Conservation (phyloP, 2,797 vertebrate genomes). For the Crax fasciolata region DNA sequence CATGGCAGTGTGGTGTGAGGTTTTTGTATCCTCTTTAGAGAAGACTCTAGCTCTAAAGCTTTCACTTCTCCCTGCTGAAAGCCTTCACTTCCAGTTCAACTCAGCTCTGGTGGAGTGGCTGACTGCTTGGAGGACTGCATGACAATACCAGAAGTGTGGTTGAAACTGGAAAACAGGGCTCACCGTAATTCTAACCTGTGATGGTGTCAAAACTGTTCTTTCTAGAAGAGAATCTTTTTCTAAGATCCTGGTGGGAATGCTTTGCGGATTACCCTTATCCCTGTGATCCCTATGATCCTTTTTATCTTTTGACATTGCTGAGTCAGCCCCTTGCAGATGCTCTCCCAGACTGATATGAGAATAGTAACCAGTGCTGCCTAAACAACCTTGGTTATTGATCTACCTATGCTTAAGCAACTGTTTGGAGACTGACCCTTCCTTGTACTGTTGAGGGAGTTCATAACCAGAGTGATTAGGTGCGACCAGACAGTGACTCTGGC, state of each 20-base stretch:
- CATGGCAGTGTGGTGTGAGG: rapidly evolving
- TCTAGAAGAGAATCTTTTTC: background rate
- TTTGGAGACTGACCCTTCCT: background rate
- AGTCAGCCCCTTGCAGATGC: background rate
- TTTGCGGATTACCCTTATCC: background rate
- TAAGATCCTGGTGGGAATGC: background rate
- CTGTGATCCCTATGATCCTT: background rate
- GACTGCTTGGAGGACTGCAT: background rate
- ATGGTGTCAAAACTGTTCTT: background rate
- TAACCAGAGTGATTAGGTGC: background rate
- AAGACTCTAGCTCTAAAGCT: background rate
- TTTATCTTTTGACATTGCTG: background rate
- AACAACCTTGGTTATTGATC: background rate
- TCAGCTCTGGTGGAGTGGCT: background rate
- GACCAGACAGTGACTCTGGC: background rate
- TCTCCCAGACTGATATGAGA: background rate
- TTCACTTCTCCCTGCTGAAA: background rate
- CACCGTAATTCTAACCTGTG: background rate
- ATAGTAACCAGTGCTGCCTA: background rate
- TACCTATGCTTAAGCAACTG: background rate
- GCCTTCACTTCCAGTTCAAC: background rate
- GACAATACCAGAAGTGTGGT: background rate
- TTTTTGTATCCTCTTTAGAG: background rate
- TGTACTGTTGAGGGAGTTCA: background rate
- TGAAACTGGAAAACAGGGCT: background rate